Base-by-base conservation (phyloP, 1,140 invertebrate species). In the Solen grandis region DNA sequence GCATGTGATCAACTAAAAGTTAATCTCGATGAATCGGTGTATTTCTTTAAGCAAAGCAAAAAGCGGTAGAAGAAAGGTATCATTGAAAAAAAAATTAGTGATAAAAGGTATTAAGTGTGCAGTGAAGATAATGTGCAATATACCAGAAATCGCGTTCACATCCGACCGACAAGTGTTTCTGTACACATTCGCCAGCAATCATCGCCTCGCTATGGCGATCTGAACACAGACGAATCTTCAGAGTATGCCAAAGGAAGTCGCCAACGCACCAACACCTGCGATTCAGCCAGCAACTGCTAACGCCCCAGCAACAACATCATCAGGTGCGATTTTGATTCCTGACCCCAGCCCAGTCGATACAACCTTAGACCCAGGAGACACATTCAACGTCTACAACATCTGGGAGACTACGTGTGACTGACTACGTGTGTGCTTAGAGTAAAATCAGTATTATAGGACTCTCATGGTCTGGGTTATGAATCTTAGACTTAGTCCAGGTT, bases 91-190 rank as follows among this genome's bases (percentile, higher is more conserved):
- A 13, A n/a, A n/a, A n/a, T 52, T n/a, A 52, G n/a, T 52, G 46
- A n/a, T 52, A n/a, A 52, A 14, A 13, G 46, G n/a, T 52, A 52
- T 52, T 14, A 14, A 14, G 46, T 52, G 46, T n/a, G 46, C n/a
- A 52, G 46, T 52, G 46, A 52, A 52, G 46, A 52, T 14, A 52
- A n/a, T 52, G 46, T 13, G 46, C 46, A 14, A n/a, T 52, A 52
- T 52, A n/a, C 46, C 46, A 52, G 46, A 52, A 52, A 52, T 52
- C 46, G 46, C n/a, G 46, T 52, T 52, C 46, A 52, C n/a, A 52
- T 52, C 46, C 46, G 46, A 14, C 46, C 46, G 46, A 52, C 46
- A 52, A 52, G n/a, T 14, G 46, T 52, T n/a, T 13, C 13, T 14
- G n/a, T 52, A n/a, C 46, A 52, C n/a, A 52, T 52, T 52, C 46